These are phyloP conservation scores for Enteromius paludinosus DNA, from an alignment of 2,797 vertebrate genomes.

Conservation along the genomic window DNA sequence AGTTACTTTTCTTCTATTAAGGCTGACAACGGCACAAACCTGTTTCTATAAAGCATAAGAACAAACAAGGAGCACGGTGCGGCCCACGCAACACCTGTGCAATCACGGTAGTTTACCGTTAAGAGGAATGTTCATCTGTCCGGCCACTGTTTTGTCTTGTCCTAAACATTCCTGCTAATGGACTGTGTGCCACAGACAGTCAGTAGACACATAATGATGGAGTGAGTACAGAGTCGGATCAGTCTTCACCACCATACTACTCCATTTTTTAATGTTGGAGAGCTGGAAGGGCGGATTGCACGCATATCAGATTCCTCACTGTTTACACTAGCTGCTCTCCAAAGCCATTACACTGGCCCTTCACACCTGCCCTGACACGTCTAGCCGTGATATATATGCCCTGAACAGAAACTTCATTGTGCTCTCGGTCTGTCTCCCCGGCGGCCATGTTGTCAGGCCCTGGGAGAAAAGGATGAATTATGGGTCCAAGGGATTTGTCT, in stretches of 20 bases:
- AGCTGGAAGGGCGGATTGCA: conserved; percentile 32
- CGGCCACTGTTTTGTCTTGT: conserved; percentile 23
- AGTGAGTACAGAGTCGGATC: conserved; percentile 48
- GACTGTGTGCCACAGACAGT: conserved; percentile 3
- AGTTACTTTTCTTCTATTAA: neutral
- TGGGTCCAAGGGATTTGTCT: conserved; percentile 70
- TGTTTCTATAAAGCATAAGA: neutral
- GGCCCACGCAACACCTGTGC: neutral
- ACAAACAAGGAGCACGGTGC: neutral
- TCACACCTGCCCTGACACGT: conserved; percentile 78
- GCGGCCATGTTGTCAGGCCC: conserved; percentile 32
- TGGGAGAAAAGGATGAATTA: conserved; percentile 66
- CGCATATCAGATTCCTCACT: conserved; percentile 69
- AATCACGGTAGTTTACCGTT: neutral
- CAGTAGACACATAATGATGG: conserved; percentile 20
- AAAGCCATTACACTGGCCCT: conserved; percentile 60
- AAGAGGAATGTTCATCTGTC: conserved; percentile 1
- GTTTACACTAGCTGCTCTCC: conserved; percentile 43
- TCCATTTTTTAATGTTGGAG: conserved; percentile 71
- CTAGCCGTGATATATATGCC: conserved; percentile 70
- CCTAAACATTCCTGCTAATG: neutral
- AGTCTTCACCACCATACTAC: conserved; percentile 73
- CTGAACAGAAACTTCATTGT: conserved; percentile 54
- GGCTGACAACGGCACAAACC: neutral
- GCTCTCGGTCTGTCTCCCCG: conserved; percentile 18